Percentiles rank a stretch among this genome's conserved stretches.
Conservation (phyloP, 2,113 vertebrate genomes). For the Conger conger region DNA sequence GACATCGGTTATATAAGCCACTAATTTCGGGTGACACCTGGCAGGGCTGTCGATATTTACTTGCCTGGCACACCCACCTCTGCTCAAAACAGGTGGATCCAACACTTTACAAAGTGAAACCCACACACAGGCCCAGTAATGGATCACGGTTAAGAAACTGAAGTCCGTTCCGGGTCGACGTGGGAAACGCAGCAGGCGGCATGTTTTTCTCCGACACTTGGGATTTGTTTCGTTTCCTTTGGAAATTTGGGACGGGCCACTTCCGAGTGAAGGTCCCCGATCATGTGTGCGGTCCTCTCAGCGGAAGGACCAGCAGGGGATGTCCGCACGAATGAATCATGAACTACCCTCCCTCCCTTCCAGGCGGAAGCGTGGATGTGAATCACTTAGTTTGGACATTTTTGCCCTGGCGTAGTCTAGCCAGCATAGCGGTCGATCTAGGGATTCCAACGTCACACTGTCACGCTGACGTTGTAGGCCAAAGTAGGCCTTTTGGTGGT, state of each 20-base stretch:
- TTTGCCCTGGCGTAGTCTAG: background rate
- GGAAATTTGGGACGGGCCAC: background rate
- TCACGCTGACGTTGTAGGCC: too few relatives aligned
- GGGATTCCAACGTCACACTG: too few relatives aligned
- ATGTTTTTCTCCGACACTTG: background rate
- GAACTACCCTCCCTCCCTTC: background rate
- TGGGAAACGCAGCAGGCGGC: background rate
- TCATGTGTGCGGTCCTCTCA: background rate
- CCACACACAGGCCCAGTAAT: background rate
- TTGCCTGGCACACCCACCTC: background rate
- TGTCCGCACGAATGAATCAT: background rate
- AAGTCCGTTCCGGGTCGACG: background rate
- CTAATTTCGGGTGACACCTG: background rate
- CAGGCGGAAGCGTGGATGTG: background rate
- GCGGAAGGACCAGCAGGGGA: background rate
- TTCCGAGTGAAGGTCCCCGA: background rate
- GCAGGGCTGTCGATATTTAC: background rate
- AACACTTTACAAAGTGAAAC: background rate
- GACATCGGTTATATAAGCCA: background rate
- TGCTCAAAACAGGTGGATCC: background rate
- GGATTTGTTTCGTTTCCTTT: background rate
- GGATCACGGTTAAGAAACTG: background rate
- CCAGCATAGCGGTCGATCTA: too few relatives aligned
- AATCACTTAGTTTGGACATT: background rate
- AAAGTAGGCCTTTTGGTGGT: background rate